These are phyloP conservation scores for Metallyticus violacea DNA, from an alignment of 2,888 invertebrate genomes.

Conservation along the genomic window DNA sequence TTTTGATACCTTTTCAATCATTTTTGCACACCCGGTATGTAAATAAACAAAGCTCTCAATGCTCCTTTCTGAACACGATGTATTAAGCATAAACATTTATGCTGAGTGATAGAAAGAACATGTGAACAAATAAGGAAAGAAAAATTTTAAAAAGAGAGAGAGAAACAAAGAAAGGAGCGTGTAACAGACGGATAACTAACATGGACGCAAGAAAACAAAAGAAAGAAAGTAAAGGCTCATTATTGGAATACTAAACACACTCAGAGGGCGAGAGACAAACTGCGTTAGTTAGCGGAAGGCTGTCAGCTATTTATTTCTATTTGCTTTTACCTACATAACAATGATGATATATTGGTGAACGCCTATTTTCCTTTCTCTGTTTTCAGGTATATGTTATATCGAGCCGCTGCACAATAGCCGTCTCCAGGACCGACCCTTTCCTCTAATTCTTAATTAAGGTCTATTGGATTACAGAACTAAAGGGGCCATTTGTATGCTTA, in stretches of 20 bases:
- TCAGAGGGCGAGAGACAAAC: neutral
- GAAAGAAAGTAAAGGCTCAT: neutral
- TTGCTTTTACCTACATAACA: neutral
- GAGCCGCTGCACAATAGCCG: neutral
- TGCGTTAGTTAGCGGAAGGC: neutral
- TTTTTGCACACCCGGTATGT: too few relatives aligned
- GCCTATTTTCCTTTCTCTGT: neutral
- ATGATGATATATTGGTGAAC: neutral
- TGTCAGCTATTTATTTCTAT: neutral
- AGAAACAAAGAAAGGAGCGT: neutral
- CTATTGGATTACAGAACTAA: neutral
- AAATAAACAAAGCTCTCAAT: too few relatives aligned
- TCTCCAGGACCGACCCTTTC: neutral
- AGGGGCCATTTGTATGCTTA: neutral
- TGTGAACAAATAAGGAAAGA: neutral
- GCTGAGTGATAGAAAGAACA: neutral
- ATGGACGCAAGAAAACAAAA: neutral
- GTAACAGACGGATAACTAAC: too few relatives aligned
- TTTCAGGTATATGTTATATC: neutral
- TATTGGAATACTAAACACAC: too few relatives aligned
- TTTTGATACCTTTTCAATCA: too few relatives aligned
- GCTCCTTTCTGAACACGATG: too few relatives aligned
- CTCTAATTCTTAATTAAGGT: constrained; percentile 2
- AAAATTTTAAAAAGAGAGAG: neutral
- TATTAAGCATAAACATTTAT: too few relatives aligned